Conservation (phyloP, 1,140 invertebrate genomes). For the Calliphora vicina region DNA sequence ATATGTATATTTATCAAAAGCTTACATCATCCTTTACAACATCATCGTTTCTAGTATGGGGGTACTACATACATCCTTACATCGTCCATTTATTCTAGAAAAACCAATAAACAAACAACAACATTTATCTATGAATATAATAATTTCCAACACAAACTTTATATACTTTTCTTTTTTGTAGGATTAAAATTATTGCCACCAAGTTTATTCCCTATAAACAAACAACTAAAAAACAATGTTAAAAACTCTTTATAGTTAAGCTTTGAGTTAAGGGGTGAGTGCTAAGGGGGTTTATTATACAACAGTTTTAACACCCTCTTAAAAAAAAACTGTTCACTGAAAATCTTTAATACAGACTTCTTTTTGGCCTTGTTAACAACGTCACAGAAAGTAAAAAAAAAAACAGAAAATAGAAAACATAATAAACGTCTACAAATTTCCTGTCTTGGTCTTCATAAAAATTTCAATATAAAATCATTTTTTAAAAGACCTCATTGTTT, state of each 20-base stretch:
- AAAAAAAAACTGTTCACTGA: neutral
- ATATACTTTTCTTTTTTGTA: neutral
- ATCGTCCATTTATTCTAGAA: neutral
- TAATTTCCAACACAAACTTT: neutral
- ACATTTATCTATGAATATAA: neutral
- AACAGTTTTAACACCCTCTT: neutral
- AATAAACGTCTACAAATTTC: neutral
- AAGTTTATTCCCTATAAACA: neutral
- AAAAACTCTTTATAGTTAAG: neutral
- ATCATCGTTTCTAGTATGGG: neutral
- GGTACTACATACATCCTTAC: neutral
- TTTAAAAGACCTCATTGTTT: neutral
- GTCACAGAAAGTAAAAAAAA: neutral
- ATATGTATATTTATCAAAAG: neutral
- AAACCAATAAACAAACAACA: neutral
- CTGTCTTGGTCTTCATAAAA: neutral
- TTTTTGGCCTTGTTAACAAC: neutral
- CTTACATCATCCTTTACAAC: neutral
- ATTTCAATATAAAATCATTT: neutral
- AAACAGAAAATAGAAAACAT: neutral
- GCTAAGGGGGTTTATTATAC: neutral
- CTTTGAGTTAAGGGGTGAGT: neutral
- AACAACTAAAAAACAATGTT: too few relatives aligned
- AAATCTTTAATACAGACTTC: neutral
- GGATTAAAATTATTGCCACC: slow-evolving; percentile 25